These are phyloP conservation scores for Sebastes steindachneri DNA, from an alignment of 2,797 vertebrate genomes.

Conservation along the genomic window DNA sequence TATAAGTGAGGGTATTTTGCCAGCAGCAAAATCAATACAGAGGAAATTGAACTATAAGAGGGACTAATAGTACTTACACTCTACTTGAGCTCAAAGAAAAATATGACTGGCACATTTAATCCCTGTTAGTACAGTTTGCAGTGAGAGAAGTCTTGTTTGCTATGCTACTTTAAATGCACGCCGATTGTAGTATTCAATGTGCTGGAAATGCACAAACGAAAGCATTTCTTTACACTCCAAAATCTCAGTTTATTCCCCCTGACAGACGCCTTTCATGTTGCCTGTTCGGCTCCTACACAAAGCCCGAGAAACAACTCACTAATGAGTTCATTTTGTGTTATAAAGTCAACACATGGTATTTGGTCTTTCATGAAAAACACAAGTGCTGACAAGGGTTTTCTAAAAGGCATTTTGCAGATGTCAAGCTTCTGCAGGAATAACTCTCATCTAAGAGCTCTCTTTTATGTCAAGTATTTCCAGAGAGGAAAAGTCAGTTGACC, in stretches of 20 bases:
- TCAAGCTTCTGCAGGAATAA: neutral
- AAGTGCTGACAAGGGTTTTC: neutral
- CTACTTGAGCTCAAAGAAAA: neutral
- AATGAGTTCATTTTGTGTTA: neutral
- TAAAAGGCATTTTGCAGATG: neutral
- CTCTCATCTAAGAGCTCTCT: neutral
- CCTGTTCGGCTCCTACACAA: neutral
- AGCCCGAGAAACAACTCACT: neutral
- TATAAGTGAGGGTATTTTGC: neutral
- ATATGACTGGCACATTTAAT: conserved; percentile 15
- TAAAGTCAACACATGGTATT: neutral
- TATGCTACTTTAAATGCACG: neutral
- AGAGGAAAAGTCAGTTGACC: conserved; percentile 15
- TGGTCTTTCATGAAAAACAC: neutral
- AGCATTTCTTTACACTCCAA: neutral
- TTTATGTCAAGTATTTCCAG: conserved; percentile 12
- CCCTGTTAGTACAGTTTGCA: neutral
- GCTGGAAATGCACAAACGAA: neutral
- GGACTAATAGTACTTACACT: neutral
- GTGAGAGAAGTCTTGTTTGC: neutral
- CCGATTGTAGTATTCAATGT: neutral
- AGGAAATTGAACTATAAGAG: neutral
- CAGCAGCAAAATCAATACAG: neutral
- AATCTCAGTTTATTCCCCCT: neutral
- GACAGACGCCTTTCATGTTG: conserved; percentile 9